Percentiles rank a stretch among this genome's conserved stretches.
Evolutionary conservation across 2,888 invertebrate genomes (phyloP).

Genomic region (Agrotis segetum): DNA sequence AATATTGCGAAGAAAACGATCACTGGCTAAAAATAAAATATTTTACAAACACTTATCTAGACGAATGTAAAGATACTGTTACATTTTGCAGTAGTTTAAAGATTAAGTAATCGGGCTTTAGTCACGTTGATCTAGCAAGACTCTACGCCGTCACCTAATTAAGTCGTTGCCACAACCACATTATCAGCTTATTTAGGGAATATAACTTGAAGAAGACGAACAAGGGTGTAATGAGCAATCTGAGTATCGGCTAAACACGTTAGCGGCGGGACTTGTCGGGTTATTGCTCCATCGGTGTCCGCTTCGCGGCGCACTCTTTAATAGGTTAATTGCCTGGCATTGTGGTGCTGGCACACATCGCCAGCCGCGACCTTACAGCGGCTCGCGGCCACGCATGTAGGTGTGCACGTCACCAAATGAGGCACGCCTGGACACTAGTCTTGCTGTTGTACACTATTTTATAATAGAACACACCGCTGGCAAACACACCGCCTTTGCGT

Average conservation of each 20-base stretch:
- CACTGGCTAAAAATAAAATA: conserved; percentile 33
- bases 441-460: conserved; percentile 52
- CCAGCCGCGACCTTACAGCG: conserved; percentile 88
- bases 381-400: conserved; percentile 87
- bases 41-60: conserved; percentile 25
- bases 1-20: conserved; percentile 26
- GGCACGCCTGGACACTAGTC: conserved; percentile 74
- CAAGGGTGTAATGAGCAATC: conserved; percentile 48
- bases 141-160: conserved; percentile 17
- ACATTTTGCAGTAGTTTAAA: conserved; percentile 10
- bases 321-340: conserved; percentile 90
- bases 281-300: conserved; percentile 84
- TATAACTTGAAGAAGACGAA: conserved; percentile 23
- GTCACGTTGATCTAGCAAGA: conserved; percentile 8
- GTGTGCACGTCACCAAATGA: conserved; percentile 82
- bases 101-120: conserved; percentile 14
- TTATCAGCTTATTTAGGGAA: conserved; percentile 20
- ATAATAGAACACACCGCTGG: conserved; percentile 51
- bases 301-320: conserved; percentile 84
- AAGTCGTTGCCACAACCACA: conserved; percentile 4
- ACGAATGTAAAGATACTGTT: conserved; percentile 25
- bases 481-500: conserved; percentile 39
- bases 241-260: conserved; percentile 74
- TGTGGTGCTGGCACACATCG: conserved; percentile 89
- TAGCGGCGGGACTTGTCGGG: conserved; percentile 79